phyloP scores from a whole-genome alignment of 2,113 vertebrate genomes.

The Apistogramma diplotaenia region DNA sequence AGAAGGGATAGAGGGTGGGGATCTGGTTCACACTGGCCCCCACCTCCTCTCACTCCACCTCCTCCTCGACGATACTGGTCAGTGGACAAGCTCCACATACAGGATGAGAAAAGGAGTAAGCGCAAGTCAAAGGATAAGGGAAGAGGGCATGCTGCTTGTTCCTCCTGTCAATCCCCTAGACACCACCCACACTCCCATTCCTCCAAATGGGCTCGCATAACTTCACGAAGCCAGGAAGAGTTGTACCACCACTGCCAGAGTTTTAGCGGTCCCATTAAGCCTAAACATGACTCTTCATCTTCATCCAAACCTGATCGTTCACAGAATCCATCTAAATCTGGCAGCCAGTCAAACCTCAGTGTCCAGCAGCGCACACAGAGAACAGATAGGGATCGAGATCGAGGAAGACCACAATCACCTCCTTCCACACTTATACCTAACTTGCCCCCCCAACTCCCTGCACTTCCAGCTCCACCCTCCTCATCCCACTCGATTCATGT shows the following conservation, averaged over 20 bases:
- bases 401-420: conserved; percentile 67
- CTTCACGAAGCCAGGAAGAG: conserved; percentile 82
- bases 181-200: conserved; percentile 53
- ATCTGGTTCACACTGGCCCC: conserved; percentile 70
- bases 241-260: conserved; percentile 80
- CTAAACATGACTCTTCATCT: conserved; percentile 74
- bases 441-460: conserved; percentile 66
- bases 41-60: conserved; percentile 74
- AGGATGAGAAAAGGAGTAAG: conserved; percentile 82
- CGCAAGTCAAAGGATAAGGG: conserved; percentile 73
- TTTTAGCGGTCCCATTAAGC: conserved; percentile 69
- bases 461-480: conserved; percentile 74
- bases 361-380: conserved; percentile 74
- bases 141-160: conserved; percentile 69
- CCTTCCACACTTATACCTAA: conserved; percentile 63
- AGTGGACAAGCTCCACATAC: conserved; percentile 87
- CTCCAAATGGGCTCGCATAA: conserved; percentile 66
- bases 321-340: conserved; percentile 81
- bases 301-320: conserved; percentile 74
- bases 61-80: conserved; percentile 90
- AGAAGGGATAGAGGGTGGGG: conserved; percentile 54
- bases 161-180: conserved; percentile 74
- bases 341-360: conserved; percentile 87
- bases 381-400: conserved; percentile 66
- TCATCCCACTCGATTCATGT: conserved; percentile 71